Evolutionary conservation across 1,140 invertebrate species (phyloP), one percentile per base, ranked within the genome.

Genomic region (Melitaea cinxia): DNA sequence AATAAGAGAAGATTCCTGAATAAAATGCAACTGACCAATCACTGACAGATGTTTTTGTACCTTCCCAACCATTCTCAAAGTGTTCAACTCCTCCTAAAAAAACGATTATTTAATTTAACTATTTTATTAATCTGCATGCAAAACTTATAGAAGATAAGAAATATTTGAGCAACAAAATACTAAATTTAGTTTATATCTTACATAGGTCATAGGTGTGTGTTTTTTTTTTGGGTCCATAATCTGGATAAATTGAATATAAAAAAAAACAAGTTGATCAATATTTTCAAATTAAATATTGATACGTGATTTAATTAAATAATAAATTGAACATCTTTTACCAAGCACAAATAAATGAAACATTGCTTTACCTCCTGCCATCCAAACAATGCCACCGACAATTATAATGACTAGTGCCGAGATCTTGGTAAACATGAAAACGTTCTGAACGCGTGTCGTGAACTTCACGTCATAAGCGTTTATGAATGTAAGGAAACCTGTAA

Each of bases 1-100:
- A 98, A 89, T 99, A 99, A 0, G 98, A 98, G 89, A 99, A 99
- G 74, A 99, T 95, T 70, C 98, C 98, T 0, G 96, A 97, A 88
- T 99, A 99, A 83, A 99, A 96, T 2, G 97, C 96, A 26, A 98
- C 92, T 0, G 97, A 96, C 77, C 98, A 94, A 84, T 96, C 95
- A 39, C 96, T 96, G 3, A 97, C 94, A 82, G 96, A 94, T 0
- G 93, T 94, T 47, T 94, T 94, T 0, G 97, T 96, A 30, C 95
- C 94, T 57, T 94, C 94, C 91, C 98, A 99, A 0, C 96, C 93
- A 75, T 95, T 91, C 2, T 92, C 82, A 72, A 99, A 98, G 81
- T 98, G 94, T 73, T 95, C 93, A 7, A 92, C 82, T 57, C 93
- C 88, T 14, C 93, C 94, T 92, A 78, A 58, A 82, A 39, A n/a